Percentiles rank a stretch among this genome's conserved stretches.
phyloP scores from a whole-genome alignment of 2,797 vertebrate species.

The Helicolenus hilgendorfi region DNA sequence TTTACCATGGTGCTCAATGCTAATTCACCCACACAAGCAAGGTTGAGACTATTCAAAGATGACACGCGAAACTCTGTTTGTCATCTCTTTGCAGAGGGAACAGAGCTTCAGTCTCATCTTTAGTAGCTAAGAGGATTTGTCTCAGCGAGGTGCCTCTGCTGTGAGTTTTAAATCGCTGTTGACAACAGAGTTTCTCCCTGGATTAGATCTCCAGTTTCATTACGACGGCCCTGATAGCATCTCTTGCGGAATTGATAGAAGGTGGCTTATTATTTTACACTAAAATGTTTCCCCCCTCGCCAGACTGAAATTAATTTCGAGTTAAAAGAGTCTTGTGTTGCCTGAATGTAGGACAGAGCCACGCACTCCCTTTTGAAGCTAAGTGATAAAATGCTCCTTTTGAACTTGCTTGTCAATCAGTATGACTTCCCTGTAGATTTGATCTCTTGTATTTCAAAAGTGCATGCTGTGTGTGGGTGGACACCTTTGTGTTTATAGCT shows the following conservation, averaged over 20 bases:
- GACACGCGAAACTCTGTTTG: constrained; percentile 68
- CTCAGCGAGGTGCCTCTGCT: constrained; percentile 74
- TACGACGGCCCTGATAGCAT: constrained; percentile 76
- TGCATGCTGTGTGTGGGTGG: constrained; percentile 49
- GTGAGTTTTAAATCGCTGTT: constrained; percentile 82
- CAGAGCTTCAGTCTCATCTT: constrained; percentile 52
- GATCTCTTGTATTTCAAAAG: constrained; percentile 70
- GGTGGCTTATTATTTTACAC: constrained; percentile 74
- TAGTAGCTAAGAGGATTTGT: constrained; percentile 77
- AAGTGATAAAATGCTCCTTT: constrained; percentile 74
- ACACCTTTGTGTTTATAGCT: constrained; percentile 57
- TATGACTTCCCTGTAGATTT: constrained; percentile 63
- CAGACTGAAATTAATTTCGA: constrained; percentile 77
- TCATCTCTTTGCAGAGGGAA: constrained; percentile 37
- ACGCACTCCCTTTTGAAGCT: constrained; percentile 63
- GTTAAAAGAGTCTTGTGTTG: constrained; percentile 65
- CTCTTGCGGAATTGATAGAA: constrained; percentile 66
- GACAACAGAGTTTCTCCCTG: constrained; percentile 74
- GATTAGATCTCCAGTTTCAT: constrained; percentile 84
- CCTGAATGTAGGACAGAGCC: constrained; percentile 49
- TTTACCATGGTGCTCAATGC: constrained; percentile 8
- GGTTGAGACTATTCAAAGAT: constrained; percentile 53
- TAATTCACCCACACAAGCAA: constrained; percentile 49
- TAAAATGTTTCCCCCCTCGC: constrained; percentile 61
- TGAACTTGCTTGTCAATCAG: constrained; percentile 79